phyloP scores from a whole-genome alignment of 2,113 vertebrate species.

The Gila orcuttii region DNA sequence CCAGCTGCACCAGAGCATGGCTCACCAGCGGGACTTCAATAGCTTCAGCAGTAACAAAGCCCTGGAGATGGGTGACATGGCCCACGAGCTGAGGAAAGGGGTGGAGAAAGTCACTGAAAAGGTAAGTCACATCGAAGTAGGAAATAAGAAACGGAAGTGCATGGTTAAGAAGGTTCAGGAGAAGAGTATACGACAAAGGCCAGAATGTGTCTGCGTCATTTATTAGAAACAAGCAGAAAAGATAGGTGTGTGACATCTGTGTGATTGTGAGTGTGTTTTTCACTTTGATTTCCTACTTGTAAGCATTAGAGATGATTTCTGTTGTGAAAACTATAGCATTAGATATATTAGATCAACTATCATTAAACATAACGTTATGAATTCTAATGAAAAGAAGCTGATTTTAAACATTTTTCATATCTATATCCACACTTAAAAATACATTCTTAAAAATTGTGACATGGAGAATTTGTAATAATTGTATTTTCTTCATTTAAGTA shows the following conservation, averaged over 20 bases:
- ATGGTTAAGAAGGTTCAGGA: background rate
- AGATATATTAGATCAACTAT: background rate
- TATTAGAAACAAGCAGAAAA: too few species aligned
- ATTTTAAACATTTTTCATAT: too few species aligned
- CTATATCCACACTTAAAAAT: too few species aligned
- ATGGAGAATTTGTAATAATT: too few species aligned
- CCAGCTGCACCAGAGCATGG: constrained; percentile 77
- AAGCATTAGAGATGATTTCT: background rate
- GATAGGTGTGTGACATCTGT: background rate
- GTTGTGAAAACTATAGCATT: background rate
- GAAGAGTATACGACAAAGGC: background rate
- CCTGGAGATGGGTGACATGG: constrained; percentile 81
- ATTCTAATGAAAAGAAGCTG: background rate
- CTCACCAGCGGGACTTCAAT: constrained; percentile 70
- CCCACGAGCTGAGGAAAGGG: constrained; percentile 78
- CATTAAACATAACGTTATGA: background rate
- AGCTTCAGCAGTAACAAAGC: constrained; percentile 78
- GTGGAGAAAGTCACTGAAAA: constrained; percentile 82
- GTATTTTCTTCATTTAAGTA: too few species aligned
- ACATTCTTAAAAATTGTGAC: too few species aligned
- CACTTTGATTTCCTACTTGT: background rate
- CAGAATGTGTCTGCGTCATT: background rate
- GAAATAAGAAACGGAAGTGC: background rate
- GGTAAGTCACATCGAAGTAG: constrained; percentile 57
- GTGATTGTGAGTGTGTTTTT: background rate